A percentile compares a stretch with the other conserved stretches of the same genome.
Conservation (phyloP, 2,113 vertebrate species). For the Tragelaphus scriptus region DNA sequence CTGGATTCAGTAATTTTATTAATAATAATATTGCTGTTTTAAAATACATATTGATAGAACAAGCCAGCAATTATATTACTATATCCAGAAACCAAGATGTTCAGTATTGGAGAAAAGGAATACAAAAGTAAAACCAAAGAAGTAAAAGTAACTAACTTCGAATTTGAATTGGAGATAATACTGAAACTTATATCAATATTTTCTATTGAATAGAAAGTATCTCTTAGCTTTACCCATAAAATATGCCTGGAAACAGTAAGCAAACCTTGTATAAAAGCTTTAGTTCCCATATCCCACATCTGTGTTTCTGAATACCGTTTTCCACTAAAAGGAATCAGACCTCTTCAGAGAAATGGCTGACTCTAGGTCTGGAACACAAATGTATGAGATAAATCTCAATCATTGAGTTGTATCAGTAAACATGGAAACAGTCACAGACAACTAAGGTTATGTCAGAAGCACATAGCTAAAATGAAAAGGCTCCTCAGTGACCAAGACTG, state of each 20-base stretch:
- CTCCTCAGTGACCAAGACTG: neutral
- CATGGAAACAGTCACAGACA: neutral
- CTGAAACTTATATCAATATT: neutral
- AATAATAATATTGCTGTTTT: neutral
- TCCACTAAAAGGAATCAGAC: neutral
- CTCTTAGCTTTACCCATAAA: neutral
- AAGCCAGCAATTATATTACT: neutral
- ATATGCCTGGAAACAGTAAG: neutral
- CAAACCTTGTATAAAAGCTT: neutral
- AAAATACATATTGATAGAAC: neutral
- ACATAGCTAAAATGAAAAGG: neutral
- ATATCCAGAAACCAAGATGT: neutral
- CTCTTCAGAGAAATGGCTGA: neutral
- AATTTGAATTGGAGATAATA: neutral
- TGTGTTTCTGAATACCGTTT: neutral
- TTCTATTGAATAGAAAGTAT: neutral
- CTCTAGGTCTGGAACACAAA: neutral
- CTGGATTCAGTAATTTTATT: neutral
- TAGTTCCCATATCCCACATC: neutral
- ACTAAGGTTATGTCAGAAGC: neutral
- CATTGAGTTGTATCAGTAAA: neutral
- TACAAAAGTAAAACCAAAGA: neutral
- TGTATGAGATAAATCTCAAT: neutral
- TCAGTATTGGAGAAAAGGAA: neutral
- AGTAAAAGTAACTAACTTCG: neutral